These are phyloP conservation scores for Bombyx mandarina DNA, from an alignment of 1,140 invertebrate species.

Conservation along the genomic window DNA sequence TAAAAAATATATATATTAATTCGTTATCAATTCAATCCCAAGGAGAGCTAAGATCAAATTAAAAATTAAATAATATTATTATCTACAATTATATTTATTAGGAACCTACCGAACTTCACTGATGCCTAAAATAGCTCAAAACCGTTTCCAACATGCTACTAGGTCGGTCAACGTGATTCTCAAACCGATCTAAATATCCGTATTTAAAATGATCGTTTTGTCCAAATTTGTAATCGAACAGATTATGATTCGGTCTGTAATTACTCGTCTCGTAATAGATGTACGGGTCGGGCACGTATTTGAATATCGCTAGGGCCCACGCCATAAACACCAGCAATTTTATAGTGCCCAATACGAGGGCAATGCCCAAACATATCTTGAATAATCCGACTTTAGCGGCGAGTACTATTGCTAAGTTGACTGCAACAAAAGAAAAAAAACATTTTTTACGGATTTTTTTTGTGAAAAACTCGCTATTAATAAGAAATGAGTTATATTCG, in stretches of 20 bases:
- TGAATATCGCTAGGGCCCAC: conserved; percentile 40
- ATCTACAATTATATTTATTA: too few species aligned
- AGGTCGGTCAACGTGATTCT: background rate
- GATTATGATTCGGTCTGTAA: conserved; percentile 1
- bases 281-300: conserved; percentile 37
- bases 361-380: conserved; percentile 48
- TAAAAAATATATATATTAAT: too few species aligned
- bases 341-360: conserved; percentile 30
- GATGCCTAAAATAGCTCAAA: background rate
- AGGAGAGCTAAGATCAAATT: too few species aligned
- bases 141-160: background rate
- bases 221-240: too few species aligned
- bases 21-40: too few species aligned
- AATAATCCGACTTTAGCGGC: conserved; percentile 44
- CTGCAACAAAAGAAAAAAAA: conserved; percentile 45
- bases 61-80: too few species aligned
- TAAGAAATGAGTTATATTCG: too few species aligned
- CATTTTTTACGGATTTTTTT: background rate
- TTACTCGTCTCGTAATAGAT: conserved; percentile 11
- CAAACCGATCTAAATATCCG: background rate
- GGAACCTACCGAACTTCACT: background rate
- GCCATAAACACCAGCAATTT: conserved; percentile 46
- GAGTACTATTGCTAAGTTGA: conserved; percentile 39
- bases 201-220: conserved; percentile 2
- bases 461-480: too few species aligned